Evolutionary conservation across 2,888 invertebrate species (phyloP).

Genomic region (Cephus sareptanus): DNA sequence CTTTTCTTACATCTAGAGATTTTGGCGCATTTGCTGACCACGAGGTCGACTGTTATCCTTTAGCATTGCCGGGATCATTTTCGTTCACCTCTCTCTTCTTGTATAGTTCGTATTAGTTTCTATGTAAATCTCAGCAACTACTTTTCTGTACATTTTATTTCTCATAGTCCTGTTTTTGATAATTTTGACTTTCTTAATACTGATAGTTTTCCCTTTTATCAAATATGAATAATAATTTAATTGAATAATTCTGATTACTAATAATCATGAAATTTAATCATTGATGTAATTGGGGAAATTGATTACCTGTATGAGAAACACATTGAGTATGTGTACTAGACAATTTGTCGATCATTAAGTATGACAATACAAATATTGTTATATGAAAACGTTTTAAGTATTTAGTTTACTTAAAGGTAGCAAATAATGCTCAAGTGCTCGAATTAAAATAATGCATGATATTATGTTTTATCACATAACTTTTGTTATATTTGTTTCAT

Average conservation of each 20-base stretch:
- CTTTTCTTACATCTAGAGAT: neutral
- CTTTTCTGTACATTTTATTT: neutral
- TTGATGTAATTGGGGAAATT: neutral
- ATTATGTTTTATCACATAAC: neutral
- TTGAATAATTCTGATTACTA: neutral
- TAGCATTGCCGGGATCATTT: neutral
- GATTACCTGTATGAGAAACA: neutral
- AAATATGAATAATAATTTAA: conserved; percentile 4
- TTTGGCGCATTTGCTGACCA: neutral
- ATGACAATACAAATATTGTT: conserved; percentile 37
- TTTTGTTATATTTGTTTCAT: neutral
- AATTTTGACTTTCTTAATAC: conserved; percentile 1
- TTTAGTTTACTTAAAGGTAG: neutral
- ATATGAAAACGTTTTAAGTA: neutral
- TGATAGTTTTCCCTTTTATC: neutral
- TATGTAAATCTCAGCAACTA: neutral
- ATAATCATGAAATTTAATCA: neutral
- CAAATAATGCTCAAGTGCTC: neutral
- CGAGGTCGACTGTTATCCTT: neutral
- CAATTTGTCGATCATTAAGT: conserved; percentile 40
- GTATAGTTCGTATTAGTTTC: neutral
- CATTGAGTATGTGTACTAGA: neutral
- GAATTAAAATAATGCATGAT: neutral
- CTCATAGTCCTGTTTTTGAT: neutral
- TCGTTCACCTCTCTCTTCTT: neutral